Percentiles rank a stretch among this genome's conserved stretches.
phyloP scores from a whole-genome alignment of 2,888 invertebrate species.

The Gibbula magus region DNA sequence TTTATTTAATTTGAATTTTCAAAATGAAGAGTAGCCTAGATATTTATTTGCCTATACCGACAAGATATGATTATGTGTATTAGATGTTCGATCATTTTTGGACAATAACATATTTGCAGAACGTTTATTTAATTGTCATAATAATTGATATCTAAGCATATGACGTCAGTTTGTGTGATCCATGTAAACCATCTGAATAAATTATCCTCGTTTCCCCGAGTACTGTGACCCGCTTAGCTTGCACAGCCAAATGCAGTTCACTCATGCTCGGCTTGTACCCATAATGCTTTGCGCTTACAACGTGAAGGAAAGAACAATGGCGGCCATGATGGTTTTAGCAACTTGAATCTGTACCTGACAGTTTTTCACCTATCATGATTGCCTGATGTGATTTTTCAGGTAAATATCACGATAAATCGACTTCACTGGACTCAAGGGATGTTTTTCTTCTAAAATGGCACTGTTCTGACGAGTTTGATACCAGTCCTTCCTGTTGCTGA shows the following conservation, averaged over 20 bases:
- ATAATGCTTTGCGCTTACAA: constrained; percentile 43
- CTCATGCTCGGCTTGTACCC: constrained; percentile 33
- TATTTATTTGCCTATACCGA: no score
- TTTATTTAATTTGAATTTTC: no score
- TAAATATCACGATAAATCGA: neutral
- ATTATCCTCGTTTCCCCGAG: neutral
- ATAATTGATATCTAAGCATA: no score
- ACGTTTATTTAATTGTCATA: no score
- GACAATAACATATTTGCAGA: no score
- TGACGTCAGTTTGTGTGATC: neutral
- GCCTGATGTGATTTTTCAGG: neutral
- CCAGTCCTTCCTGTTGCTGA: neutral
- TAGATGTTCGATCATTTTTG: no score
- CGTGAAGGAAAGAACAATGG: constrained; percentile 47
- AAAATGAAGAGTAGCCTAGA: no score
- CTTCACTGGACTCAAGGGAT: neutral
- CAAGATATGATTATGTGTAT: no score
- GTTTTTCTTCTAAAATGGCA: neutral
- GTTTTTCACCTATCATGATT: constrained; percentile 10
- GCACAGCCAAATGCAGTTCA: neutral
- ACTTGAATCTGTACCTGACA: constrained; percentile 14
- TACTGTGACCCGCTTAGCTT: constrained; percentile 7
- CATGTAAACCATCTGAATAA: constrained; percentile 12
- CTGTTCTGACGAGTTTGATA: neutral
- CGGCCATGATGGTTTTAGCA: constrained; percentile 56